Base-by-base conservation (phyloP, 2,888 invertebrate species). In the Pherbina coryleti region DNA sequence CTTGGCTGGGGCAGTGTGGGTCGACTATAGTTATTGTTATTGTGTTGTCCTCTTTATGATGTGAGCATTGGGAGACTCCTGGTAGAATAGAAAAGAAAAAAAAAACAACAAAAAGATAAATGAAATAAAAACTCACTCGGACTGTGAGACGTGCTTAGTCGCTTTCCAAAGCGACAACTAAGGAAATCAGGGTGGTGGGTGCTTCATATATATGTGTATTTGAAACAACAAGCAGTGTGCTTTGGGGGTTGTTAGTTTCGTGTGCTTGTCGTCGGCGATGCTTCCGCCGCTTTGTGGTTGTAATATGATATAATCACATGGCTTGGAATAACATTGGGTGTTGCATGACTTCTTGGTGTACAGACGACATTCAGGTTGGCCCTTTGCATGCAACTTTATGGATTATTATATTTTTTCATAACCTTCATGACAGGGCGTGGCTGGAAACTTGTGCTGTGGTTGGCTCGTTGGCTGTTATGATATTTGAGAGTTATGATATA, bases 21-120 rank as follows among this genome's bases (percentile, higher is more conserved):
- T 19, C 37, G 57, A 55, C 37, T 66, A 64, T 28, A 66, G 34
- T 69, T 76, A 70, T 69, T 78, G 76, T 67, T 76, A 78, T 76
- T 76, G 76, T 76, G 76, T 62, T 76, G 67, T 73, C 76, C 67
- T 72, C 69, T 75, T 76, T 78, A 73, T 76, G 76, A 76, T 76
- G 76, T 78, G 78, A 60, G 64, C 72, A 71, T 64, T 62, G 60
- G 74, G 60, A 64, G 22, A 28, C 37, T 28, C 31, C 60, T n/a
- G 64, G n/a, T 14, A 62, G 49, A 62, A 64, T 75, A 62, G 34
- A 70, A 74, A 77, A 64, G 78, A 55, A 73, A 7, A 73, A 19
- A 60, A 51, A n/a, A n/a, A n/a, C n/a, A n/a, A 75, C 17, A 57
- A 64, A 76, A 72, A 66, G 17, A 34, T 19, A 70, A 66, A 72